Conservation (phyloP, 2,888 invertebrate species). For the Cheilosia variabilis region DNA sequence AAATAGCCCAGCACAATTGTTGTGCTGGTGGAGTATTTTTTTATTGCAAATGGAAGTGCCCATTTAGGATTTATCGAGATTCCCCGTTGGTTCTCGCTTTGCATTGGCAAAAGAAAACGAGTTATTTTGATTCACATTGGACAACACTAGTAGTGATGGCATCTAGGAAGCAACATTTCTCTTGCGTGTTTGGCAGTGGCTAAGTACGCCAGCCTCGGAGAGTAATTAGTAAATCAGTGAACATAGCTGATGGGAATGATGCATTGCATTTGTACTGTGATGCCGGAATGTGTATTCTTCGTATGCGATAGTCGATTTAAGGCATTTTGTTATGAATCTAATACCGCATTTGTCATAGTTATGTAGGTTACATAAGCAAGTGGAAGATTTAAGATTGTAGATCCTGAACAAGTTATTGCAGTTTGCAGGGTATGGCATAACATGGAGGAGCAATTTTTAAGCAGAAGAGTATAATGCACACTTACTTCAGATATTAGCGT, state of each 20-base stretch:
- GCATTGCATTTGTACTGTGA: slow-evolving; percentile 1
- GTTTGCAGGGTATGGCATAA: no score
- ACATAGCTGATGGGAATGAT: slow-evolving; percentile 36
- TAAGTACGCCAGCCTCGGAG: slow-evolving; percentile 12
- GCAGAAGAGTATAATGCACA: no score
- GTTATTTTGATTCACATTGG: slow-evolving; percentile 28
- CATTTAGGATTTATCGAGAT: slow-evolving; percentile 26
- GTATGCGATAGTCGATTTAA: background rate
- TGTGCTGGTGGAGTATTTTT: background rate
- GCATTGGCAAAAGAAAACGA: slow-evolving; percentile 22
- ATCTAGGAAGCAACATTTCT: slow-evolving; percentile 42
- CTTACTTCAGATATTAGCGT: no score
- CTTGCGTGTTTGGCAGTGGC: slow-evolving; percentile 46
- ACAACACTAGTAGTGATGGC: slow-evolving; percentile 23
- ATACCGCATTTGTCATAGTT: no score
- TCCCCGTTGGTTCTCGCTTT: background rate
- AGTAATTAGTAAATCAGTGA: slow-evolving; percentile 45
- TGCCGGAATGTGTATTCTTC: slow-evolving; percentile 21
- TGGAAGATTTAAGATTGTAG: no score
- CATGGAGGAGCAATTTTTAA: no score
- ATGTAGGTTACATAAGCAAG: no score
- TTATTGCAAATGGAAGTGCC: background rate
- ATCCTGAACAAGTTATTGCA: no score
- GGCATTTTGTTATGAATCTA: background rate
- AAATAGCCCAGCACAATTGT: background rate